Percentiles rank a stretch among this genome's conserved stretches.
Conservation (phyloP, 1,140 invertebrate species). For the Chlorops oryzae region DNA sequence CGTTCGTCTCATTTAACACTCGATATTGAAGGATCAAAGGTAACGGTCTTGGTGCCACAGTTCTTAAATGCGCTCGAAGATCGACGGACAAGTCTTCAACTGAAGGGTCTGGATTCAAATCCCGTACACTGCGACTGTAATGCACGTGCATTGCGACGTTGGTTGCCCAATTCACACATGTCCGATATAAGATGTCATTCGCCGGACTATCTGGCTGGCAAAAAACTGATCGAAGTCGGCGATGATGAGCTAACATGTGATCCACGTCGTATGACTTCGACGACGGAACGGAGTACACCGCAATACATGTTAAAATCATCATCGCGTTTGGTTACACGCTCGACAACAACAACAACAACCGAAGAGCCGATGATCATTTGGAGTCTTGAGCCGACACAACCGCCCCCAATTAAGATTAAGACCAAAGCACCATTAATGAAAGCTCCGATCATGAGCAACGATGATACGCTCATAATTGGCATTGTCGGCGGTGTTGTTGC, state of each 20-base stretch:
- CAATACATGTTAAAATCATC: constrained; percentile 36
- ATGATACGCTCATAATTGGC: constrained; percentile 85
- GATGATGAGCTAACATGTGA: constrained; percentile 76
- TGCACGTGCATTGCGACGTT: constrained; percentile 67
- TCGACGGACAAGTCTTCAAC: constrained; percentile 62
- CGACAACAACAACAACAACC: constrained; percentile 54
- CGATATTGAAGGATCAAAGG: constrained; percentile 70
- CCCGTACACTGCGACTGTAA: constrained; percentile 82
- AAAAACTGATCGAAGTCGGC: constrained; percentile 64
- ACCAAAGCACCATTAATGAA: constrained; percentile 55
- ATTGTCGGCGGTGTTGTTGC: constrained; percentile 86
- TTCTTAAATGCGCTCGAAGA: constrained; percentile 74
- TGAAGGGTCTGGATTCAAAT: constrained; percentile 68
- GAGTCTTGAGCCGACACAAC: constrained; percentile 65
- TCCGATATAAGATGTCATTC: constrained; percentile 58
- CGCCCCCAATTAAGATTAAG: constrained; percentile 51
- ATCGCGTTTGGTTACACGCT: constrained; percentile 50
- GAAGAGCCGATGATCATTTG: constrained; percentile 80
- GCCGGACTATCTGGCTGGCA: constrained; percentile 62
- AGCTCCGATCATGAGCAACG: constrained; percentile 63
- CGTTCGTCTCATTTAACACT: constrained; percentile 73
- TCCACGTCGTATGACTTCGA: constrained; percentile 53
- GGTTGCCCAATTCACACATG: constrained; percentile 61
- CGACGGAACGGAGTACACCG: constrained; percentile 46
- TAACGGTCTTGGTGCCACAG: constrained; percentile 68